Conservation (phyloP, 2,113 vertebrate genomes). For the Stictonetta naevosa region DNA sequence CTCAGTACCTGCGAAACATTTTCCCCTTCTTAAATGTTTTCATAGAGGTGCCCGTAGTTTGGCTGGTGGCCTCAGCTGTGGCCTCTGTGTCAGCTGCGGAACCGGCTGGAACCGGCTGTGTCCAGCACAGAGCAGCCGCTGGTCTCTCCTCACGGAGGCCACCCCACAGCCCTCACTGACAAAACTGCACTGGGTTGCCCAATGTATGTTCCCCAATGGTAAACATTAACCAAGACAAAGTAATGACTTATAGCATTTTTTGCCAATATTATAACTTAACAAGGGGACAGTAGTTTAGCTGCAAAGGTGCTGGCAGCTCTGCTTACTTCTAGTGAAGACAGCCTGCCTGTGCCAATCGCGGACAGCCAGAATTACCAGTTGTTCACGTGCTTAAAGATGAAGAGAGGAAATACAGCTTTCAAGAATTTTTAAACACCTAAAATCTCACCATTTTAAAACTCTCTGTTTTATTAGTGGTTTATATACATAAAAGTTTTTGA, state of each 20-base stretch:
- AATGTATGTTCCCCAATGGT: neutral
- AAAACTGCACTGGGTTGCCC: neutral
- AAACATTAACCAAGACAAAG: neutral
- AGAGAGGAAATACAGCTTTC: neutral
- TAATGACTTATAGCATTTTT: neutral
- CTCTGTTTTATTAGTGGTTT: neutral
- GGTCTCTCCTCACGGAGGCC: neutral
- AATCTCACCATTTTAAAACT: neutral
- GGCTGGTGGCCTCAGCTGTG: neutral
- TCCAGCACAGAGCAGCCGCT: fast-evolving
- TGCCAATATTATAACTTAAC: neutral
- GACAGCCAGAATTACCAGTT: neutral
- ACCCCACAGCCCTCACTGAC: no score
- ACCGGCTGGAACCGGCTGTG: neutral
- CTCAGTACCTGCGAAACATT: no score
- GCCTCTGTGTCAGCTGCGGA: no score
- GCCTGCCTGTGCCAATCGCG: neutral
- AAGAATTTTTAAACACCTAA: neutral
- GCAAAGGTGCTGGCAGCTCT: neutral
- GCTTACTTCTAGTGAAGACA: neutral
- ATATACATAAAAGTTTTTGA: neutral
- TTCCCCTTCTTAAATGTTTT: neutral
- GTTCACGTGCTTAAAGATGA: neutral
- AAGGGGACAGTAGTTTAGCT: neutral
- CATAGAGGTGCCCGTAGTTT: neutral